Evolutionary conservation across 2,113 vertebrate genomes (phyloP).

Genomic region (Trachemys scripta): DNA sequence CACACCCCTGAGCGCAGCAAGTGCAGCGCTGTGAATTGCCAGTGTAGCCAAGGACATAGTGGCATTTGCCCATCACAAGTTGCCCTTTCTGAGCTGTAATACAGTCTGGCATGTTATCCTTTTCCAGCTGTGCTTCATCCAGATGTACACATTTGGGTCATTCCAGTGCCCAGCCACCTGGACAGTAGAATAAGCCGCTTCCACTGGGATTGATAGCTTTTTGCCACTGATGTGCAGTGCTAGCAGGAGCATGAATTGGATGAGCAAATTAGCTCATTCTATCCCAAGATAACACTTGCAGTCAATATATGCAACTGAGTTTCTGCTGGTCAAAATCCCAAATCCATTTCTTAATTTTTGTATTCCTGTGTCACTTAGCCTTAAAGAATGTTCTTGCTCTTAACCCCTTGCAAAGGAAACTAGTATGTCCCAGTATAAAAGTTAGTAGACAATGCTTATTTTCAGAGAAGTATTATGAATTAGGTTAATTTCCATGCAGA

Average conservation of each 20-base stretch:
- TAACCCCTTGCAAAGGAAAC: background rate
- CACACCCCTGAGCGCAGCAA: too few species aligned
- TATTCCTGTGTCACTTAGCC: background rate
- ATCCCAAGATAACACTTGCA: slow-evolving; percentile 7
- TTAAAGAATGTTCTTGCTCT: background rate
- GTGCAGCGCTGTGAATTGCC: too few species aligned
- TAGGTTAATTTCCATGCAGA: background rate
- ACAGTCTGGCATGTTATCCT: background rate
- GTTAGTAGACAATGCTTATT: background rate
- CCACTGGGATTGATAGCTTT: background rate
- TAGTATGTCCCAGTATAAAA: background rate
- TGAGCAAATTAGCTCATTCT: background rate
- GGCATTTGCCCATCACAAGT: slow-evolving; percentile 41
- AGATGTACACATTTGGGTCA: background rate
- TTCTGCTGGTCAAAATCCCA: background rate
- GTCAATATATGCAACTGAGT: background rate
- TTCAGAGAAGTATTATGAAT: background rate
- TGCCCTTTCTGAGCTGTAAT: slow-evolving; percentile 27
- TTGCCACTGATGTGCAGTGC: slow-evolving; percentile 9
- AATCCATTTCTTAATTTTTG: background rate
- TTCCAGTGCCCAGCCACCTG: background rate
- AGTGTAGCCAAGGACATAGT: background rate
- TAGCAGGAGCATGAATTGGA: background rate
- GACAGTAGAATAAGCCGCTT: background rate
- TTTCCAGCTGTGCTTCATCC: slow-evolving; percentile 24